These are phyloP conservation scores for Arion vulgaris DNA, from an alignment of 1,140 invertebrate species.

Conservation along the genomic window DNA sequence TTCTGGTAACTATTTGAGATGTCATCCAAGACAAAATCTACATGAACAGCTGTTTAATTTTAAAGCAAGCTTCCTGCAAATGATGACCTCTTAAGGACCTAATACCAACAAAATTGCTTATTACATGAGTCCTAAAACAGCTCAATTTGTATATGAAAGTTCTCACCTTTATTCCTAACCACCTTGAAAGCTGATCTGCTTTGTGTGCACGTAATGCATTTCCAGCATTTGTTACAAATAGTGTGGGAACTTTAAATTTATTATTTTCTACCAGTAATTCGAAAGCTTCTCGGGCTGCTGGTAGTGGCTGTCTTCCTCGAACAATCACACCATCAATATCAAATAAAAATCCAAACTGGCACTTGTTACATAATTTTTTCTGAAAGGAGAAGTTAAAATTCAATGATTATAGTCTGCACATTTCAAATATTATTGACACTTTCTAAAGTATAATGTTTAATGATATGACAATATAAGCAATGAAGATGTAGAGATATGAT, in stretches of 20 bases:
- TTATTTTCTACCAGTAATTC: slow-evolving; percentile 61
- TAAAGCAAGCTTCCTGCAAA: no score
- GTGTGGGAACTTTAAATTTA: slow-evolving; percentile 68
- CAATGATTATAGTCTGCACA: background rate
- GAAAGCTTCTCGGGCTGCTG: slow-evolving; percentile 69
- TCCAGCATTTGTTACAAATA: slow-evolving; percentile 74
- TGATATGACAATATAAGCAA: no score
- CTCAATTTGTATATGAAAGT: no score
- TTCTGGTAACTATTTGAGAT: no score
- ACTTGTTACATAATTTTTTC: slow-evolving; percentile 28
- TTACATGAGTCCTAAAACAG: no score
- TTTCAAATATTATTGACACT: background rate
- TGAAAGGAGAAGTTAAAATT: slow-evolving; percentile 6
- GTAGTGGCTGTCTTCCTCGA: slow-evolving; percentile 68
- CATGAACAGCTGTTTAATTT: no score
- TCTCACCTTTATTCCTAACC: slow-evolving; percentile 69
- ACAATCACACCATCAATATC: slow-evolving; percentile 74
- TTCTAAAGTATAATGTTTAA: no score
- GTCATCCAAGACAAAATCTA: no score
- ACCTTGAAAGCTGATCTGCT: slow-evolving; percentile 69
- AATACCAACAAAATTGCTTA: no score
- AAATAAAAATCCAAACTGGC: slow-evolving; percentile 72
- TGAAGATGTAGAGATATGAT: no score
- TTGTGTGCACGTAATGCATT: slow-evolving; percentile 70
- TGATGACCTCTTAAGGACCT: no score